Evolutionary conservation across 2,888 invertebrate species (phyloP), one percentile per base, ranked within the genome.

Genomic region (Eudemis profundana): DNA sequence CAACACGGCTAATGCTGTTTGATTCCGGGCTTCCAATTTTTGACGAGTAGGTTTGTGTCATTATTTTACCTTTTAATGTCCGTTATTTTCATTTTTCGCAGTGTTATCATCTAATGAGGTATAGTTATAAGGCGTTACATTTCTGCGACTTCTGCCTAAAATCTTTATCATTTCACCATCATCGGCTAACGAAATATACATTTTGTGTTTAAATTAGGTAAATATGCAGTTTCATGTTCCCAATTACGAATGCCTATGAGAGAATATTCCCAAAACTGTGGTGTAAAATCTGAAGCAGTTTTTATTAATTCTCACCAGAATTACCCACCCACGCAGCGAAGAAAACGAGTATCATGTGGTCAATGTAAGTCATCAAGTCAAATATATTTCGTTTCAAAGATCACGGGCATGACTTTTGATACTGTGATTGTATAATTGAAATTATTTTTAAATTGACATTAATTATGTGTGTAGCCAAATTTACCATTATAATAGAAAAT

Each of bases 341-440:
- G n/a, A n/a, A n/a, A n/a, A n/a, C n/a, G n/a, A 23, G 23, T 33
- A 46, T 46, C 46, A 46, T 46, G 21, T 17, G 46, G 21, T 23
- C n/a, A 46, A 46, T 27, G 29, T 50, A 29, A 29, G 27, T 29
- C 21, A 50, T 50, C 15, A 12, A 15, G 49, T 1, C 14, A 14
- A 14, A 14, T 5, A 10, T 50, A 50, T 46, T 47, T 47, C 12
- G 19, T 17, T 46, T 47, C 21, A 12, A 59, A 59, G 47, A 47
- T 59, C 59, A 47, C 14, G 47, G 59, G 27, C 47, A 47, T 33
- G 14, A 47, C 59, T 59, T 23, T 14, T 47, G 57, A 47, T 47
- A 59, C n/a, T n/a, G n/a, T n/a, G n/a, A n/a, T n/a, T n/a, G n/a
- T n/a, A 47, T 47, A 36, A 23, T 46, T 46, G 33, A 21, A 23